phyloP scores from a whole-genome alignment of 2,888 invertebrate genomes.

The Slavum lentiscoides region DNA sequence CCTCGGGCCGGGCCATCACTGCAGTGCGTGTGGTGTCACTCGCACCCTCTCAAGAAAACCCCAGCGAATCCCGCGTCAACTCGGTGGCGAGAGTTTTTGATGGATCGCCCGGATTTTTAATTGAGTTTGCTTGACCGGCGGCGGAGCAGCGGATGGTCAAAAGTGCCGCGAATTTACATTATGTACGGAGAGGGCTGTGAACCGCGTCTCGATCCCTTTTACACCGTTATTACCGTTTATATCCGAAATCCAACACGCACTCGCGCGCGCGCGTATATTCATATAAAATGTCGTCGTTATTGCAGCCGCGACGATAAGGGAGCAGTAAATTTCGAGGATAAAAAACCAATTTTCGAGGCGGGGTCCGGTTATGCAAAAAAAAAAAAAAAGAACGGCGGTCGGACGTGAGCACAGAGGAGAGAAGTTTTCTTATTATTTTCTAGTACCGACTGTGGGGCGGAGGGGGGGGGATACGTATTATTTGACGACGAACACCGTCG shows the following conservation, averaged over 20 bases:
- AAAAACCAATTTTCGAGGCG: constrained; percentile 30
- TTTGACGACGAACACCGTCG: constrained; percentile 22
- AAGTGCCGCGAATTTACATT: background rate
- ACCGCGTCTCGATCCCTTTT: background rate
- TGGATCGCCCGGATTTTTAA: constrained; percentile 26
- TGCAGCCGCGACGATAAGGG: constrained; percentile 4
- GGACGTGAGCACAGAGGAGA: background rate
- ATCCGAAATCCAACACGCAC: background rate
- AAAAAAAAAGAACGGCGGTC: background rate
- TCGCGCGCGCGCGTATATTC: background rate
- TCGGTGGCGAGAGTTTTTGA: constrained; percentile 33
- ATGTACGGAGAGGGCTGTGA: background rate
- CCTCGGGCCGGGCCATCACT: too few relatives aligned
- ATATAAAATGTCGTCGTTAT: constrained; percentile 5
- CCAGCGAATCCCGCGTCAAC: constrained; percentile 35
- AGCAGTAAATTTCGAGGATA: constrained; percentile 27
- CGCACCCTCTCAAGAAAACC: constrained; percentile 25
- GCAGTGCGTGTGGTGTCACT: constrained; percentile 18
- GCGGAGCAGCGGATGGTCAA: constrained; percentile 11
- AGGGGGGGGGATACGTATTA: background rate
- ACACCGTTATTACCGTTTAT: background rate
- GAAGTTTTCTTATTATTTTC: constrained; percentile 44
- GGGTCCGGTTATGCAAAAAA: constrained; percentile 46
- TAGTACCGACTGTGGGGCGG: background rate
- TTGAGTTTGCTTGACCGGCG: constrained; percentile 23